Conservation (phyloP, 2,797 vertebrate species). For the Tokudaia muenninki region DNA sequence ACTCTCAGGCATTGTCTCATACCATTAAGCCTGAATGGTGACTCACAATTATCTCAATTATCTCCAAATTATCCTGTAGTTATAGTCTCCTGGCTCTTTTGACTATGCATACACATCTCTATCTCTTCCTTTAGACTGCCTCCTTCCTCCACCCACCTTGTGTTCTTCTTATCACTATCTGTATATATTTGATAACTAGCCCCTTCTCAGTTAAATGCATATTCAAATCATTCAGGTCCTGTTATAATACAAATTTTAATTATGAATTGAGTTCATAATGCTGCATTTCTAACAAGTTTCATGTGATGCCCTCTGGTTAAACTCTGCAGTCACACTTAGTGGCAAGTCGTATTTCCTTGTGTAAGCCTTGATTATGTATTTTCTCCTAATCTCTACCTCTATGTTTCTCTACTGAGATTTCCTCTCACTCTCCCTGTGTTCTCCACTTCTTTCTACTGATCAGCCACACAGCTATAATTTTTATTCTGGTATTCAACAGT, state of each 20-base stretch:
- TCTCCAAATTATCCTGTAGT: neutral
- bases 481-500: constrained; percentile 7
- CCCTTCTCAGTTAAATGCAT: neutral
- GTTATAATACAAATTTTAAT: neutral
- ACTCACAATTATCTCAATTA: neutral
- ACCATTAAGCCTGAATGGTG: neutral
- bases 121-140: neutral
- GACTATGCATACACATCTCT: neutral
- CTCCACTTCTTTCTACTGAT: neutral
- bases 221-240: neutral
- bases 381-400: neutral
- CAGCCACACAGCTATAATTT: neutral
- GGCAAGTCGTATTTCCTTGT: neutral
- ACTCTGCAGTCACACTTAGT: neutral
- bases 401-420: neutral
- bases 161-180: neutral
- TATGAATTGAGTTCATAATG: neutral
- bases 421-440: neutral
- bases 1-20: neutral
- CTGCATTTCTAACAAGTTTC: constrained; percentile 24
- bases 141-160: neutral
- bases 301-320: neutral
- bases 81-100: neutral
- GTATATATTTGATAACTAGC: neutral
- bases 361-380: neutral